These are phyloP conservation scores for Colletes gigas DNA, from an alignment of 1,140 invertebrate species.

Conservation along the genomic window DNA sequence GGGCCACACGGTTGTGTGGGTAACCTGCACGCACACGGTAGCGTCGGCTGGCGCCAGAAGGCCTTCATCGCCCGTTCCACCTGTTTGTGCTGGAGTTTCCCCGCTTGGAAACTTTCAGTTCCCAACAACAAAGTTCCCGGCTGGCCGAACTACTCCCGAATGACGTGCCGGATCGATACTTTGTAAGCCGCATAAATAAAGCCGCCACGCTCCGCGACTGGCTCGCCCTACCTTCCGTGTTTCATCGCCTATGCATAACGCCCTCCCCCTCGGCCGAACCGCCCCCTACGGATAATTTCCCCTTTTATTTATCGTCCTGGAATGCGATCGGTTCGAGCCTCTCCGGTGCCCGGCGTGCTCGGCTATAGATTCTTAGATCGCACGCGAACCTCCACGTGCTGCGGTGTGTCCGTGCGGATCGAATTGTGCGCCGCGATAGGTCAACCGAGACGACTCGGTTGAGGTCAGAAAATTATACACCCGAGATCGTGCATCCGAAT, in stretches of 20 bases:
- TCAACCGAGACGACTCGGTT: no score
- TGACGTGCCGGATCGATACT: slow-evolving; percentile 64
- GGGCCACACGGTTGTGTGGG: background rate
- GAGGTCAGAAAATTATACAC: no score
- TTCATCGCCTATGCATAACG: slow-evolving; percentile 26
- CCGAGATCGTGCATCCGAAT: no score
- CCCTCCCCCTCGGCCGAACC: background rate
- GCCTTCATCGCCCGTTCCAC: slow-evolving; percentile 67
- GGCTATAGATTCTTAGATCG: no score
- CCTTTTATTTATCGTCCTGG: slow-evolving; percentile 8
- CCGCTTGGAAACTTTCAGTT: slow-evolving; percentile 64
- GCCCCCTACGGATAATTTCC: background rate
- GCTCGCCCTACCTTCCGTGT: slow-evolving; percentile 30
- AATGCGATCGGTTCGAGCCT: no score
- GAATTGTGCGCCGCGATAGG: no score
- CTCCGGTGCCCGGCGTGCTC: no score
- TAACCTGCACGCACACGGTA: background rate
- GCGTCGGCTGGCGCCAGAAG: slow-evolving; percentile 67
- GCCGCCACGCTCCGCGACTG: slow-evolving; percentile 35
- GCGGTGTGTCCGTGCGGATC: no score
- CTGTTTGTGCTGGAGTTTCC: slow-evolving; percentile 71
- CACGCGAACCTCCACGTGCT: no score
- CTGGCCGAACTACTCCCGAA: slow-evolving; percentile 66
- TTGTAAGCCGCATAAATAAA: slow-evolving; percentile 68
- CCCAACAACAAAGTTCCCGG: slow-evolving; percentile 66